Evolutionary conservation across 2,113 vertebrate species (phyloP).

Genomic region (Ancistrus triradiatus): DNA sequence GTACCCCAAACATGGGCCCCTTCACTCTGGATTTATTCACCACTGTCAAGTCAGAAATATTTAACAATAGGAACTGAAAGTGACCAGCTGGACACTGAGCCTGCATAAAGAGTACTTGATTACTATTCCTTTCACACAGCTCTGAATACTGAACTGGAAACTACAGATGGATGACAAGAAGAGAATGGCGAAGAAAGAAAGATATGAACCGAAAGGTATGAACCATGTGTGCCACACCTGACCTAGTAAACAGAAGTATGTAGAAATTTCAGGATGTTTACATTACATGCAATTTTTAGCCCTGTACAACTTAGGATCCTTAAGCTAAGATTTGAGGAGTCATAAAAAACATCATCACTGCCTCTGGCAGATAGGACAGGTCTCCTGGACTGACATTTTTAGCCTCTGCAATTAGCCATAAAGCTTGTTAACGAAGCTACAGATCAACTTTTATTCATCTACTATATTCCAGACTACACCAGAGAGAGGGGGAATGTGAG

Average conservation of each 20-base stretch:
- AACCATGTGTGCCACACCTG: background rate
- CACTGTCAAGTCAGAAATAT: background rate
- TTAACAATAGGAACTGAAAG: conserved; percentile 13
- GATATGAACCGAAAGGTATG: background rate
- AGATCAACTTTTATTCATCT: conserved; percentile 58
- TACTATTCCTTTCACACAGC: conserved; percentile 25
- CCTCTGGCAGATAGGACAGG: background rate
- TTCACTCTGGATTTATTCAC: background rate
- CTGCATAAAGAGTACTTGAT: conserved; percentile 20
- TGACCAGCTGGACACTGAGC: conserved; percentile 31
- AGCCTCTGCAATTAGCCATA: conserved; percentile 58
- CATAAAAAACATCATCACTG: background rate
- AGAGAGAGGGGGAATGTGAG: conserved; percentile 1
- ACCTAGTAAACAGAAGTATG: conserved; percentile 11
- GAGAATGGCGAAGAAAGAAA: background rate
- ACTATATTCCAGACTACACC: conserved; percentile 36
- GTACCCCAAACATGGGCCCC: background rate
- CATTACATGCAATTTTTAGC: background rate
- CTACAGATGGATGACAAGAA: background rate
- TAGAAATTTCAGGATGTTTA: background rate
- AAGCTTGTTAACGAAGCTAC: conserved; percentile 61
- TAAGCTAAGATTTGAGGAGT: background rate
- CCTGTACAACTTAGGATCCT: background rate
- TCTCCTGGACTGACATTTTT: conserved; percentile 55
- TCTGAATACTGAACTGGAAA: background rate